These are phyloP conservation scores for Loripinus fragilis DNA, from an alignment of 2,888 invertebrate genomes.

Conservation along the genomic window DNA sequence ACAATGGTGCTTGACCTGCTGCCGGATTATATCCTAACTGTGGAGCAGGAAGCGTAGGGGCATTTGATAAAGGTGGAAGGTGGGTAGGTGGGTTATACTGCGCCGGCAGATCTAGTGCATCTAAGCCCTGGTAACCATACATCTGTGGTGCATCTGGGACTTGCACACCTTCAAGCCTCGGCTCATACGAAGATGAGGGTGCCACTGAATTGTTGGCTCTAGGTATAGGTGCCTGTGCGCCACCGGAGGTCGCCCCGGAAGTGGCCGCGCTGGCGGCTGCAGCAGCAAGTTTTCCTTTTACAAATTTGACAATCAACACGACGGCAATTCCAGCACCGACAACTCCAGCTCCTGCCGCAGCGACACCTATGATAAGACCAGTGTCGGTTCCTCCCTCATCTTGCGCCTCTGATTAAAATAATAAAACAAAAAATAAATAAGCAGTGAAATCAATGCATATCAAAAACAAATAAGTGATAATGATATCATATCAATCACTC, in stretches of 20 bases:
- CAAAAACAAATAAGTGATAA: no score
- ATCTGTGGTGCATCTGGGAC: neutral
- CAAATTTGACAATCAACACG: neutral
- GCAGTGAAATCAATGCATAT: no score
- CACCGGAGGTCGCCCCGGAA: neutral
- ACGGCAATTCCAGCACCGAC: neutral
- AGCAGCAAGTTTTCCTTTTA: neutral
- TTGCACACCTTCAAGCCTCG: neutral
- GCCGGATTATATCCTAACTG: neutral
- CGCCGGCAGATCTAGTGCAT: neutral
- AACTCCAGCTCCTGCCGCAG: neutral
- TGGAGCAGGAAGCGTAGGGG: neutral
- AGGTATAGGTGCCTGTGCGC: neutral
- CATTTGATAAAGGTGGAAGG: neutral
- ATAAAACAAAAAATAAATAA: no score
- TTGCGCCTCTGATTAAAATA: neutral
- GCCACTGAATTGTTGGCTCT: neutral
- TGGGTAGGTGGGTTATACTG: neutral
- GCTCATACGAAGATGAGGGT: neutral
- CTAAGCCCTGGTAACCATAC: neutral
- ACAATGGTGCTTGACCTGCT: slow-evolving; percentile 4
- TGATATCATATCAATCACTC: no score
- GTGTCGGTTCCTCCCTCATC: neutral
- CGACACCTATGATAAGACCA: neutral
- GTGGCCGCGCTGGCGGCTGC: neutral